Evolutionary conservation across 2,113 vertebrate genomes (phyloP), one percentile per base, ranked within the genome.

Genomic region (Cnemophilus loriae): DNA sequence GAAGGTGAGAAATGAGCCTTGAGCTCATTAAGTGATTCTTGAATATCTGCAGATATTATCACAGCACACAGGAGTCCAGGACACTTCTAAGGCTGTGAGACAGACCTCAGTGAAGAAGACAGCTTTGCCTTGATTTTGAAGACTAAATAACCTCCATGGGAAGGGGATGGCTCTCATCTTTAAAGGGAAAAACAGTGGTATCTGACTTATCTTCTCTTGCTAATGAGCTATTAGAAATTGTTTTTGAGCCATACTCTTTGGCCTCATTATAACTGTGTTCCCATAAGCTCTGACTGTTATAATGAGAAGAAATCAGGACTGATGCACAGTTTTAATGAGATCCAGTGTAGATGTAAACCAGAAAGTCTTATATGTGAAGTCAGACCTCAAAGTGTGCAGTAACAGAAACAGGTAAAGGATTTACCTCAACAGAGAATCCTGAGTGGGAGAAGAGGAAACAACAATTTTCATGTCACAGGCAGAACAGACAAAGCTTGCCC

Each of bases 141-240:
- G 78, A 47, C 53, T 84, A 79, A 90, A 73, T 0, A 60, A 71
- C n/a, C 32, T 86, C 65, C 57, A 56, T 42, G 86, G 87, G 80
- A 94, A 97, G 42, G 70, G 71, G 52, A 73, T 82, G 59, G 24
- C 27, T 91, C 87, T 97, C 85, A 96, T 97, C 92, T 97, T 92
- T 94, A 60, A 93, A 96, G 92, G 90, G 95, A 97, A 91, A 67
- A 94, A 88, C 68, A 73, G 87, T 11, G 28, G 55, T 95, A 88
- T 93, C 87, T 98, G 93, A 95, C 87, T 93, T 46, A 55, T 93
- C 93, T 92, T 88, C 97, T 97, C 63, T 97, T 97, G 74, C 95
- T 98, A 98, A 98, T 96, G 96, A 98, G 95, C 97, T 95, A 96
- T 97, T 97, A 97, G 93, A 93, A 96, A 84, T 93, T 97, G 97